A percentile compares a stretch with the other conserved stretches of the same genome.
Evolutionary conservation across 2,888 invertebrate species (phyloP).

Genomic region (Psylliodes chrysocephalus): DNA sequence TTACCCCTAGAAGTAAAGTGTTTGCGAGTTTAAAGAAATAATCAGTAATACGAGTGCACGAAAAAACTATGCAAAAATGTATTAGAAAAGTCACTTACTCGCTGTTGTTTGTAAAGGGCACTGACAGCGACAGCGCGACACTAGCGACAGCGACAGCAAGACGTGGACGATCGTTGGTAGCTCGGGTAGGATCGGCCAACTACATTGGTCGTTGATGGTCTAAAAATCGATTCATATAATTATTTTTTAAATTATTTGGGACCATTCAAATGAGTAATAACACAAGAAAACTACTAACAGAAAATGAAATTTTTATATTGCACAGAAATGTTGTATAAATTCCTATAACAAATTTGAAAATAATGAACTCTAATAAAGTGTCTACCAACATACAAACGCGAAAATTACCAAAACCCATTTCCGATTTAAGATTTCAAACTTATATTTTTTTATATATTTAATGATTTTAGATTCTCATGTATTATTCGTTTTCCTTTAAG

Average conservation of each 20-base stretch:
- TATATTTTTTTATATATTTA: too few relatives aligned
- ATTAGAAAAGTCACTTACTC: conserved; percentile 65
- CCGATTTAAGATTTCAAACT: too few relatives aligned
- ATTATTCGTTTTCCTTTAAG: too few relatives aligned
- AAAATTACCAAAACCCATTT: not conserved
- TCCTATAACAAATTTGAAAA: too few relatives aligned
- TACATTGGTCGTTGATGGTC: conserved; percentile 17
- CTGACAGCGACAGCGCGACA: conserved; percentile 44
- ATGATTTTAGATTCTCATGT: too few relatives aligned
- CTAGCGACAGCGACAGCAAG: conserved; percentile 37
- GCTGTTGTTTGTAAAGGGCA: conserved; percentile 65
- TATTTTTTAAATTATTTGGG: not conserved
- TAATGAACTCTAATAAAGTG: too few relatives aligned
- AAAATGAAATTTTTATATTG: too few relatives aligned
- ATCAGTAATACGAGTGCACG: conserved; percentile 29
- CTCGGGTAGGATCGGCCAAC: conserved; percentile 18
- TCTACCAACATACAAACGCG: not conserved
- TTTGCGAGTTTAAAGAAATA: conserved; percentile 18
- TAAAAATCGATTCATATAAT: conserved; percentile 13
- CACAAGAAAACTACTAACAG: too few relatives aligned
- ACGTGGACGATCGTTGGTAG: conserved; percentile 28
- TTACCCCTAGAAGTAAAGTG: conserved; percentile 26
- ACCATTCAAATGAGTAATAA: too few relatives aligned
- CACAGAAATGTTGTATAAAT: too few relatives aligned
- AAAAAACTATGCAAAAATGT: conserved; percentile 34